A percentile compares a stretch with the other conserved stretches of the same genome.
Evolutionary conservation across 1,140 invertebrate species (phyloP).

Genomic region (Popillia japonica): DNA sequence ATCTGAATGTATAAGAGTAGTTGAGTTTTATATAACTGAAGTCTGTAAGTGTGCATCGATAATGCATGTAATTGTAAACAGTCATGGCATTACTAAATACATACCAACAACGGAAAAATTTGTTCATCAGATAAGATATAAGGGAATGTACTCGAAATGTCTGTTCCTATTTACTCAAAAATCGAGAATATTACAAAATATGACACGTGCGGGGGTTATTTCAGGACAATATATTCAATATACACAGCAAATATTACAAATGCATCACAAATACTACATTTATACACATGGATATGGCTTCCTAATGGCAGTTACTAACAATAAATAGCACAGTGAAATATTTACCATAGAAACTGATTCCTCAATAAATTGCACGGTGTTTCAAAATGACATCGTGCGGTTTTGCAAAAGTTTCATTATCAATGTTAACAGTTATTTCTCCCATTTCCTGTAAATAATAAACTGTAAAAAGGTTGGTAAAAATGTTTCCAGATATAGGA

Average conservation of each 20-base stretch:
- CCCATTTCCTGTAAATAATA: neutral
- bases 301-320: neutral
- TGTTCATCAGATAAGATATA: conserved; percentile 9
- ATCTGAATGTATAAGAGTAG: too few relatives aligned
- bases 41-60: too few relatives aligned
- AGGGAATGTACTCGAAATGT: neutral
- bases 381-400: neutral
- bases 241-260: conserved; percentile 5
- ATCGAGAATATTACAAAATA: neutral
- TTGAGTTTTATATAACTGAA: too few relatives aligned
- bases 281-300: neutral
- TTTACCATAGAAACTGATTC: neutral
- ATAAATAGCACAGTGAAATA: neutral
- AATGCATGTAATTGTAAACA: neutral
- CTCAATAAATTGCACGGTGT: too few relatives aligned
- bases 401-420: too few relatives aligned
- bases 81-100: neutral
- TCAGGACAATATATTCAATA: neutral
- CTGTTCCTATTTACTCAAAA: neutral
- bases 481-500: neutral
- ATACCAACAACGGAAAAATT: neutral
- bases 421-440: too few relatives aligned
- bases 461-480: too few relatives aligned
- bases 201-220: conserved; percentile 9
- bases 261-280: neutral